Evolutionary conservation across 2,113 vertebrate species (phyloP), one percentile per base, ranked within the genome.

Genomic region (Brienomyrus longianalis): DNA sequence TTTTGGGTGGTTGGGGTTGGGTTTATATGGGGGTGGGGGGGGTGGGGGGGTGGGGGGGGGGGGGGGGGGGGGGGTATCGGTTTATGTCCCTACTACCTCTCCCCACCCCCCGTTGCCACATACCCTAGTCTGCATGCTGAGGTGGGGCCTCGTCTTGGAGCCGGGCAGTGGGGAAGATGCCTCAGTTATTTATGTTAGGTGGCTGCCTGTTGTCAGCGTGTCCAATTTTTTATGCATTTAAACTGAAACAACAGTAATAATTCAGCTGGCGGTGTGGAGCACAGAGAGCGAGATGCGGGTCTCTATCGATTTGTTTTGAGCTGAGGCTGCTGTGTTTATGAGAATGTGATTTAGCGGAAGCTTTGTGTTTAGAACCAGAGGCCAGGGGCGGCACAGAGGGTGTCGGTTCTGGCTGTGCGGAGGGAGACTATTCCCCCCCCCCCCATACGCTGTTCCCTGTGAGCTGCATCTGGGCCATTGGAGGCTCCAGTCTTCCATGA

Each of bases 301-400:
- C 88, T 85, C 92, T 89, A 93, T 85, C 39, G 74, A 91, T 90
- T 92, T 90, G 91, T 92, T 87, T 91, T 54, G 88, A 91, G 80
- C 89, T 86, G 90, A 45, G 87, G 87, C 27, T 85, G 35, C 50
- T 88, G 48, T 86, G 90, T 90, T 88, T 83, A 83, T 56, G 50
- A 83, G 74, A 56, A 89, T 45, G 21, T 54, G 48, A 89, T 83
- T 50, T 56, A 27, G 70, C 13, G 23, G 47, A 19, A 31, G 62
- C 62, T 88, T 88, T 2, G 62, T 17, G 70, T 74, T 74, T 74
- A n/a, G 59, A 10, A 7, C 19, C 19, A 21, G 19, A 7, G 54
- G 62, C 62, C 3, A 3, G 23, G 59, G 19, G 23, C n/a, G 62
- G 9, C 62, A 70, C 62, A 70, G 62, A 13, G n/a, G 62, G n/a